Conservation (phyloP, 1,140 invertebrate species). For the Brachionus paranguensis region DNA sequence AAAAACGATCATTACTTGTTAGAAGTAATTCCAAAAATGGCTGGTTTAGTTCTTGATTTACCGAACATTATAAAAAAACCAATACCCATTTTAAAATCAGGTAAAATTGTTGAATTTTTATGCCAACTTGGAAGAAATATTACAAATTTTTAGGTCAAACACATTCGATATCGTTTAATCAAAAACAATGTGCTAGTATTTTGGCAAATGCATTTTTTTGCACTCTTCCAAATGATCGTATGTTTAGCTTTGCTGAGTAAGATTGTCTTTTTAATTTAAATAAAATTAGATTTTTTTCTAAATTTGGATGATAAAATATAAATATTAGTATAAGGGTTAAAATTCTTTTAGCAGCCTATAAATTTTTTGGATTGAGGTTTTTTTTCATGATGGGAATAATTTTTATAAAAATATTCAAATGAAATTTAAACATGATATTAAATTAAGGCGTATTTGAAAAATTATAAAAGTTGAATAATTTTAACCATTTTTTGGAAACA, state of each 20-base stretch:
- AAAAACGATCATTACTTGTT: background rate
- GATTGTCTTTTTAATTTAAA: background rate
- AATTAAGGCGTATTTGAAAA: too few species aligned
- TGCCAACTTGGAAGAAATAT: background rate
- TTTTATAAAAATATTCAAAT: too few species aligned
- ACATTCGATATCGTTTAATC: conserved; percentile 64
- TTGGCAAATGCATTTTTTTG: conserved; percentile 92
- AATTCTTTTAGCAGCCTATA: too few species aligned
- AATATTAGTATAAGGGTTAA: too few species aligned
- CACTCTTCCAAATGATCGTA: conserved; percentile 62
- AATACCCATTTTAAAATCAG: background rate
- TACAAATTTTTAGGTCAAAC: background rate
- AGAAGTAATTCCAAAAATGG: background rate
- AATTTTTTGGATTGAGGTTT: too few species aligned
- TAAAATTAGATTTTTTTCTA: background rate
- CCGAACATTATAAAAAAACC: background rate
- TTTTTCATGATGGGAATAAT: too few species aligned
- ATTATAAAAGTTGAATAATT: too few species aligned
- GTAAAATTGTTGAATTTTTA: background rate
- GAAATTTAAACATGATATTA: too few species aligned
- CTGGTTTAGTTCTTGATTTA: background rate
- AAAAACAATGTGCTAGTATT: conserved; percentile 76
- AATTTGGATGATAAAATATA: too few species aligned
- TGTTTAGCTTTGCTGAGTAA: background rate
- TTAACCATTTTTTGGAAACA: too few species aligned